Conservation (phyloP, 1,140 invertebrate genomes). For the Rhyzopertha dominica region DNA sequence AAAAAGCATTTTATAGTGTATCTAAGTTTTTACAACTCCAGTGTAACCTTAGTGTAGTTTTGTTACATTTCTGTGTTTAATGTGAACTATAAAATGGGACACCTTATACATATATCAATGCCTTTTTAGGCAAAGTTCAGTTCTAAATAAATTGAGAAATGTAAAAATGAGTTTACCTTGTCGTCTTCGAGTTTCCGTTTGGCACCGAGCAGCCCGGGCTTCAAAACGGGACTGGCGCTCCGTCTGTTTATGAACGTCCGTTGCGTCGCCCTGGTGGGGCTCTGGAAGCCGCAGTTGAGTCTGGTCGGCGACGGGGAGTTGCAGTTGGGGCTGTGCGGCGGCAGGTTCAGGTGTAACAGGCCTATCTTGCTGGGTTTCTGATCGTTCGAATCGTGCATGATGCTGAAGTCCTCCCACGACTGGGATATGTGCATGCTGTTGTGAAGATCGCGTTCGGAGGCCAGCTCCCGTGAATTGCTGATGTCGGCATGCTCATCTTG, state of each 20-base stretch:
- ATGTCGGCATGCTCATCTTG: conserved; percentile 84
- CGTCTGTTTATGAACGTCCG: conserved; percentile 68
- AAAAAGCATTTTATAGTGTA: too few relatives aligned
- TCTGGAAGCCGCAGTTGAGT: conserved; percentile 41
- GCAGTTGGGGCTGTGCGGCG: conserved; percentile 45
- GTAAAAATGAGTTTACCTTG: conserved; percentile 39
- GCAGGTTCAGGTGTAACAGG: conserved; percentile 43
- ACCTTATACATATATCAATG: too few relatives aligned
- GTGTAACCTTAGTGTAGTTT: too few relatives aligned
- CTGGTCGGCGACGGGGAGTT: conserved; percentile 66
- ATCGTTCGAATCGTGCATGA: conserved; percentile 55
- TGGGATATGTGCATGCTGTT: conserved; percentile 85
- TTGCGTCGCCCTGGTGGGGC: conserved; percentile 40
- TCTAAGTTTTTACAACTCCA: too few relatives aligned
- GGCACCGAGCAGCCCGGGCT: conserved; percentile 67
- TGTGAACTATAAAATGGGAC: too few relatives aligned
- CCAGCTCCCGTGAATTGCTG: conserved; percentile 72
- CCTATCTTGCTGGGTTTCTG: conserved; percentile 34
- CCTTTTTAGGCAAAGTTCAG: too few relatives aligned
- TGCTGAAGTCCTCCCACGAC: conserved; percentile 80
- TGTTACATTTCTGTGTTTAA: too few relatives aligned
- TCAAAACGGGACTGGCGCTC: conserved; percentile 78
- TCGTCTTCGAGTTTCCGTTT: conserved; percentile 76
- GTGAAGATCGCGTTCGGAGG: conserved; percentile 84
- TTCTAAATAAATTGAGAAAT: too few relatives aligned